Conservation (phyloP, 2,113 vertebrate genomes). For the Colius striatus region DNA sequence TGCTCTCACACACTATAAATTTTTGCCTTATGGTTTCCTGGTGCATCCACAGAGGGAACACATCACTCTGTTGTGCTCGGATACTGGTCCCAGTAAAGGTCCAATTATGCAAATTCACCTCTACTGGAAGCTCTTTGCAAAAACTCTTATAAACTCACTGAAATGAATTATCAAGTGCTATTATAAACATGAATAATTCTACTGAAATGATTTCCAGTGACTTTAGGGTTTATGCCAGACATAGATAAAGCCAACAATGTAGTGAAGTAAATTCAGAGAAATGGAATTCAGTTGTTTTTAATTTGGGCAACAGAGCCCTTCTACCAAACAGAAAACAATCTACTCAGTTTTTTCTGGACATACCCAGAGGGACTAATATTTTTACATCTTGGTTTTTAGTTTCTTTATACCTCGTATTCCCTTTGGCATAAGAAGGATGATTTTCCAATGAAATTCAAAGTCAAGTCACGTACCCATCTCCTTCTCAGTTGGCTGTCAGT, state of each 20-base stretch:
- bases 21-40: background rate
- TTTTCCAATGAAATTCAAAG: background rate
- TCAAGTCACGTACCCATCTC: background rate
- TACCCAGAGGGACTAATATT: background rate
- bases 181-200: background rate
- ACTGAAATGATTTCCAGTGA: background rate
- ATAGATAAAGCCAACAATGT: background rate
- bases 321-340: background rate
- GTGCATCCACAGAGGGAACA: background rate
- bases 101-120: background rate
- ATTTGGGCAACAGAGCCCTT: background rate
- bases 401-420: background rate
- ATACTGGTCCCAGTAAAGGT: background rate
- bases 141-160: background rate
- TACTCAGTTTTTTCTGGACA: background rate
- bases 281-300: background rate
- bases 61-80: background rate
- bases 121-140: background rate
- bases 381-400: conserved; percentile 20
- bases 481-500: background rate
- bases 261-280: background rate
- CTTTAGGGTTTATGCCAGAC: background rate
- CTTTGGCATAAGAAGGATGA: background rate
- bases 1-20: background rate
- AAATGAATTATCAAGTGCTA: background rate